phyloP scores from a whole-genome alignment of 2,113 vertebrate genomes.

The Pagrus major region DNA sequence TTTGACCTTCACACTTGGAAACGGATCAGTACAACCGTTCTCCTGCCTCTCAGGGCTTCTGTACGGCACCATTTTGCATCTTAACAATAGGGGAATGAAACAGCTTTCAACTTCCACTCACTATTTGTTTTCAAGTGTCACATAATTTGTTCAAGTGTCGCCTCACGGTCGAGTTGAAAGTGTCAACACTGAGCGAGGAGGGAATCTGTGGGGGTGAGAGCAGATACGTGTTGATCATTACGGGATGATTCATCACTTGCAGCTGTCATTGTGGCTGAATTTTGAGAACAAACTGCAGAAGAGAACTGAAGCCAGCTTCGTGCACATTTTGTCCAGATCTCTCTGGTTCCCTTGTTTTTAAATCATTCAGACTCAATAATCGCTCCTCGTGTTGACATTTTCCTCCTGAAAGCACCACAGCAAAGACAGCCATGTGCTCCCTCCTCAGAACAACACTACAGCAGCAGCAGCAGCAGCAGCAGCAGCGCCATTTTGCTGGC shows the following conservation, averaged over 20 bases:
- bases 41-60: no score
- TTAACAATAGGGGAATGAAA: no score
- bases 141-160: background rate
- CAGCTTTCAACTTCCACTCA: background rate
- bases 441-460: background rate
- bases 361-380: background rate
- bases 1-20: no score
- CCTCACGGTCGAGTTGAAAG: background rate
- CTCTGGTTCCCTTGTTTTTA: background rate
- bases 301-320: background rate
- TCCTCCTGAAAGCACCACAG: background rate
- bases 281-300: background rate
- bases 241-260: background rate
- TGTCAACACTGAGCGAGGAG: background rate
- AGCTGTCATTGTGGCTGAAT: background rate
- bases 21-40: no score
- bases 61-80: no score
- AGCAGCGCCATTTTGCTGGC: slow-evolving; percentile 62
- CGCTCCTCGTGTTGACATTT: background rate
- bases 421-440: background rate
- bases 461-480: slow-evolving; percentile 19
- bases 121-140: background rate
- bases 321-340: background rate
- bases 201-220: no score
- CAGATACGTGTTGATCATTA: no score